Evolutionary conservation across 2,888 invertebrate genomes (phyloP).

Genomic region (Caenorhabditis becei): DNA sequence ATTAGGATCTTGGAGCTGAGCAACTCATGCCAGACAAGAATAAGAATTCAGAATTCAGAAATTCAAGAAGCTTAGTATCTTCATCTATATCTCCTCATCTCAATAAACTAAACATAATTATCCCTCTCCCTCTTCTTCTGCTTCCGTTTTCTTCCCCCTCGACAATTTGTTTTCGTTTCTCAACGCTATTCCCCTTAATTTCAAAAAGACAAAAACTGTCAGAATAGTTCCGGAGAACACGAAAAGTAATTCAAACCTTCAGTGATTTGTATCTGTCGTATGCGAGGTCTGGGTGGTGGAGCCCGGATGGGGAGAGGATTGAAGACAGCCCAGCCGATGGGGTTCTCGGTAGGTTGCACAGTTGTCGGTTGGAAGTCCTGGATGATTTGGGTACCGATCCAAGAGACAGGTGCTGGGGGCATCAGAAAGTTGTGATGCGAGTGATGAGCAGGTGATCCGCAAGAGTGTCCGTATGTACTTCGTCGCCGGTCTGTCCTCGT

Average conservation of each 20-base stretch:
- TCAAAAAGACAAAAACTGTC: no score
- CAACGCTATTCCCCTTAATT: neutral
- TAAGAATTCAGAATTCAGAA: constrained; percentile 3
- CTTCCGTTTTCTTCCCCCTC: neutral
- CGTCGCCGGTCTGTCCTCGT: constrained; percentile 49
- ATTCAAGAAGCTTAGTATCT: constrained; percentile 16
- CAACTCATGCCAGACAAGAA: neutral
- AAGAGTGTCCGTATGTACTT: constrained; percentile 54
- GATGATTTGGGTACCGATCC: constrained; percentile 63
- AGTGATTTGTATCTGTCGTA: constrained; percentile 52
- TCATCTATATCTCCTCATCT: constrained; percentile 3
- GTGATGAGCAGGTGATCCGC: constrained; percentile 41
- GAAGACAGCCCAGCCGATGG: constrained; percentile 73
- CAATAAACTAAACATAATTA: constrained; percentile 29
- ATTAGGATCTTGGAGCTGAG: neutral
- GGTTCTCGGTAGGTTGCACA: constrained; percentile 59
- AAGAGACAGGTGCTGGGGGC: constrained; percentile 49
- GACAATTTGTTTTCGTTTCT: constrained; percentile 21
- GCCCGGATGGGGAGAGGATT: constrained; percentile 68
- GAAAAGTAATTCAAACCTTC: constrained; percentile 57
- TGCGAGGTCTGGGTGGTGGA: constrained; percentile 50
- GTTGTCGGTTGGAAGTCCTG: constrained; percentile 53
- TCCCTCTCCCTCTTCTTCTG: constrained; percentile 15
- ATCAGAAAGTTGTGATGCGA: constrained; percentile 55
- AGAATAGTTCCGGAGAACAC: no score